These are phyloP conservation scores for Enoplosus armatus DNA, from an alignment of 2,797 vertebrate species.

Conservation along the genomic window DNA sequence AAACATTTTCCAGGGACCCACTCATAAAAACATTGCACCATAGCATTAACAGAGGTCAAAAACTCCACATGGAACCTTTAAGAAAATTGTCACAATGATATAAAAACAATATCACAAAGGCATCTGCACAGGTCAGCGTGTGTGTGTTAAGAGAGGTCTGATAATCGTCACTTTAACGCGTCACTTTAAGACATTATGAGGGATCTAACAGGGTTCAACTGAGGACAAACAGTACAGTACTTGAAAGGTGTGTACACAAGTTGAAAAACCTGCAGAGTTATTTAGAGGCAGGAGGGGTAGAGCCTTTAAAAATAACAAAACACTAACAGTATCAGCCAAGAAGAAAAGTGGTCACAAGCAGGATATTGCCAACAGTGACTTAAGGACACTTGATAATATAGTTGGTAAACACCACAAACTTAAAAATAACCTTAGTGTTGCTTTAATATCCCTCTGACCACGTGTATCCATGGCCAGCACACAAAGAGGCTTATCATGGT, in stretches of 20 bases:
- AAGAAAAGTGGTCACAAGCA: slow-evolving; percentile 15
- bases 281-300: not conserved
- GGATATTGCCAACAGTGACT: slow-evolving; percentile 10
- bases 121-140: not conserved
- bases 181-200: slow-evolving; percentile 23
- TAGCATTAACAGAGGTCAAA: not conserved
- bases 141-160: slow-evolving; percentile 3
- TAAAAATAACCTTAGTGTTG: slow-evolving; percentile 8
- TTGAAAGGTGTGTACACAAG: slow-evolving; percentile 14
- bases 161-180: slow-evolving; percentile 12
- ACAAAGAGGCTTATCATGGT: slow-evolving; percentile 1
- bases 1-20: not conserved
- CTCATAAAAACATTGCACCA: not conserved
- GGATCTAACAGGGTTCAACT: not conserved
- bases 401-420: slow-evolving; percentile 30
- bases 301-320: slow-evolving; percentile 29
- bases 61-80: not conserved
- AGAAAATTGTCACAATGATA: not conserved
- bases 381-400: slow-evolving; percentile 27
- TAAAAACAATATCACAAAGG: not conserved
- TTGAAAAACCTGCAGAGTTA: slow-evolving; percentile 4
- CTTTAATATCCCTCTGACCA: slow-evolving; percentile 16
- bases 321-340: slow-evolving; percentile 1
- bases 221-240: slow-evolving; percentile 2
- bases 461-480: not conserved